phyloP scores from a whole-genome alignment of 2,888 invertebrate species.

The Napeogenes inachia region DNA sequence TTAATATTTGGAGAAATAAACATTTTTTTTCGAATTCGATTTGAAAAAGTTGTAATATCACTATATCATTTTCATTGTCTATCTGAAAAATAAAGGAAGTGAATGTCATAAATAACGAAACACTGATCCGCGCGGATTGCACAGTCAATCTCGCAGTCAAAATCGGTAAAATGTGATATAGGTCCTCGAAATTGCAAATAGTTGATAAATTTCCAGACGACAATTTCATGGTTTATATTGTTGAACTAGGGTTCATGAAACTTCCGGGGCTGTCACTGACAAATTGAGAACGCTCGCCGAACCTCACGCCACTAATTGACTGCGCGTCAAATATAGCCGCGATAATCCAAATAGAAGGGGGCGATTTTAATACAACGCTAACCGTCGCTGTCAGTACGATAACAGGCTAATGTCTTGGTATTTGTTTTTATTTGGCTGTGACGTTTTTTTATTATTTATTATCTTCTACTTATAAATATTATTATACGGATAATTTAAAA shows the following conservation, averaged over 20 bases:
- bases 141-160: constrained; percentile 2
- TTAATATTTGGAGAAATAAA: no score
- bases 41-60: neutral
- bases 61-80: neutral
- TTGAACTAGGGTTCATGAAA: constrained; percentile 38
- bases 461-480: neutral
- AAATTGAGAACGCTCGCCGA: constrained; percentile 58
- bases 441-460: neutral
- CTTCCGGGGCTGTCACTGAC: constrained; percentile 73
- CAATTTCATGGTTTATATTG: constrained; percentile 34
- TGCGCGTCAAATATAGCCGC: constrained; percentile 68
- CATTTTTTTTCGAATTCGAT: neutral
- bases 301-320: constrained; percentile 61
- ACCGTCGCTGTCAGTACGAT: constrained; percentile 22
- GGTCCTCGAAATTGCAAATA: constrained; percentile 2
- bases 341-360: constrained; percentile 62
- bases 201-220: constrained; percentile 22
- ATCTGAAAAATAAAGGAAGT: neutral
- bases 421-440: neutral
- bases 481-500: neutral
- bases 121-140: constrained; percentile 1
- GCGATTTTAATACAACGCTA: constrained; percentile 41
- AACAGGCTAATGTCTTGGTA: neutral
- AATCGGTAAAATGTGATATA: neutral
- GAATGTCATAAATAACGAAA: constrained; percentile 2